Evolutionary conservation across 2,113 vertebrate genomes (phyloP).

Genomic region (Electrona antarctica): DNA sequence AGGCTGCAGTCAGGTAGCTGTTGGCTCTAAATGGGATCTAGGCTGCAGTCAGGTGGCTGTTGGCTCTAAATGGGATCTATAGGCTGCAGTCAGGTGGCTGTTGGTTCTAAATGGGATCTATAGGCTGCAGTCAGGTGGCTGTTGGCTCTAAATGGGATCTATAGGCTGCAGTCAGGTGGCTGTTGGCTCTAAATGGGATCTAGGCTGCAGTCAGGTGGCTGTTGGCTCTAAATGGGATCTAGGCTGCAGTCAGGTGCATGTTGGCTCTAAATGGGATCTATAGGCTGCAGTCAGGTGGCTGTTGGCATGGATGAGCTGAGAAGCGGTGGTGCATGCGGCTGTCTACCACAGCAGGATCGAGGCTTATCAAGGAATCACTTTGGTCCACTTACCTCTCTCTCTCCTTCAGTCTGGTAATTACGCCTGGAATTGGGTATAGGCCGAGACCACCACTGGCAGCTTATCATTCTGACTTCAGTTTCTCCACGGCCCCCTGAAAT

Average conservation of each 20-base stretch:
- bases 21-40: background rate
- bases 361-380: slow-evolving; percentile 45
- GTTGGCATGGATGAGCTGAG: background rate
- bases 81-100: background rate
- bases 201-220: background rate
- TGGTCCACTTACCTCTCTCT: slow-evolving; percentile 62
- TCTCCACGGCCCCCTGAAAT: slow-evolving; percentile 15
- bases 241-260: background rate
- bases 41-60: background rate
- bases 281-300: background rate
- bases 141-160: background rate
- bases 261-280: background rate
- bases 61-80: too few relatives aligned
- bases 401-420: slow-evolving; percentile 71
- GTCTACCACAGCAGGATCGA: slow-evolving; percentile 16
- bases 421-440: slow-evolving; percentile 68
- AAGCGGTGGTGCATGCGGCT: background rate
- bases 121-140: background rate
- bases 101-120: background rate
- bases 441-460: slow-evolving; percentile 42
- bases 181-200: background rate
- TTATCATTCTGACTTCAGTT: slow-evolving; percentile 48
- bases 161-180: background rate
- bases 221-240: background rate
- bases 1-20: background rate